Evolutionary conservation across 2,113 vertebrate genomes (phyloP).

Genomic region (Dinomys branickii): DNA sequence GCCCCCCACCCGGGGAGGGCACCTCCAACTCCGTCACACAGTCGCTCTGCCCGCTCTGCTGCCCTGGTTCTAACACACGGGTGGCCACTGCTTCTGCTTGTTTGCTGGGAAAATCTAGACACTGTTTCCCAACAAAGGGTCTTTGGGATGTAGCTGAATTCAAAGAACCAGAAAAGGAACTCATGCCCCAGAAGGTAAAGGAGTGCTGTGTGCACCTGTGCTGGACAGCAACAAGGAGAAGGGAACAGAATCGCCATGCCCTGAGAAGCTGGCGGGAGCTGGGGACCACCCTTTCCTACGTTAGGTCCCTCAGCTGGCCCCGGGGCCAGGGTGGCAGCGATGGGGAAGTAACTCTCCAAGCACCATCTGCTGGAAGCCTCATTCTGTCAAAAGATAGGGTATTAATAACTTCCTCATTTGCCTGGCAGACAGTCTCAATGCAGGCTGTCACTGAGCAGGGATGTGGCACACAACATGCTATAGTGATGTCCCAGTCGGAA

Average conservation of each 20-base stretch:
- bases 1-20: rapidly evolving
- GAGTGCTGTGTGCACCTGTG: rapidly evolving
- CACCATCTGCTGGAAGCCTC: slow-evolving; percentile 75
- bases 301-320: slow-evolving; percentile 14
- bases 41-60: not conserved
- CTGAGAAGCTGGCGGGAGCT: not conserved
- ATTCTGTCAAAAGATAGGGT: slow-evolving; percentile 70
- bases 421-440: slow-evolving; percentile 56
- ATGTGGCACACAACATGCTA: not conserved
- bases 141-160: slow-evolving; percentile 30
- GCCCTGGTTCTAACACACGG: not conserved
- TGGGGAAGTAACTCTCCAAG: slow-evolving; percentile 50
- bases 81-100: not conserved
- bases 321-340: slow-evolving; percentile 53
- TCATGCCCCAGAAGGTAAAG: not conserved
- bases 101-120: not conserved
- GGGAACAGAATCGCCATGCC: not conserved
- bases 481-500: not conserved
- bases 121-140: slow-evolving; percentile 20
- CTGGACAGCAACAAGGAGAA: not conserved
- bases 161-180: slow-evolving; percentile 6
- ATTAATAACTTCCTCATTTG: slow-evolving; percentile 75
- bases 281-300: not conserved
- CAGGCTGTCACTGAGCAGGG: slow-evolving; percentile 45
- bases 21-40: rapidly evolving